phyloP scores from a whole-genome alignment of 1,140 invertebrate species.

The Drosophila truncata region DNA sequence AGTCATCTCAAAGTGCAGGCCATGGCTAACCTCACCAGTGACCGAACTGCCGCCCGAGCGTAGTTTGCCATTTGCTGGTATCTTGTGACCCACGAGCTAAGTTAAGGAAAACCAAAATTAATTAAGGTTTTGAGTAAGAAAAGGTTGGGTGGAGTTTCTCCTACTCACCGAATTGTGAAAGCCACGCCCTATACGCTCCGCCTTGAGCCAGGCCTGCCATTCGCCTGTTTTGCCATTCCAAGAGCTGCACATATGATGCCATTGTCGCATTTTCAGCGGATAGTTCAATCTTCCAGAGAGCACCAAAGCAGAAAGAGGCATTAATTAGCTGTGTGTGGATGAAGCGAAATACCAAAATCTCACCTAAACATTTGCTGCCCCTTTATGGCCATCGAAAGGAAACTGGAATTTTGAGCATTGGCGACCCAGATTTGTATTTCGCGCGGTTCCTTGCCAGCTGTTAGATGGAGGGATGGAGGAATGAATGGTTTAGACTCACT shows the following conservation, averaged over 20 bases:
- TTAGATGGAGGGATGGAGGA: slow-evolving; percentile 26
- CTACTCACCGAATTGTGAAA: slow-evolving; percentile 92
- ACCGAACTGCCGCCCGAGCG: slow-evolving; percentile 89
- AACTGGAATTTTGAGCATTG: slow-evolving; percentile 91
- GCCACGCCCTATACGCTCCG: slow-evolving; percentile 92
- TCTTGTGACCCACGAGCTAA: slow-evolving; percentile 91
- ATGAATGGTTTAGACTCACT: slow-evolving; percentile 45
- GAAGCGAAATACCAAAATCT: not conserved
- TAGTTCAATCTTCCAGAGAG: slow-evolving; percentile 90
- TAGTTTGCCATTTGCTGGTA: slow-evolving; percentile 91
- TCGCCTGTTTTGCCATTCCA: slow-evolving; percentile 94
- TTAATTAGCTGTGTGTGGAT: slow-evolving; percentile 11
- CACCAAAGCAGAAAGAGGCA: not conserved
- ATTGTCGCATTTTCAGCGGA: slow-evolving; percentile 91
- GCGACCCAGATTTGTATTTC: slow-evolving; percentile 92
- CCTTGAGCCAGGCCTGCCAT: slow-evolving; percentile 95
- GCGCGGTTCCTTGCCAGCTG: slow-evolving; percentile 90
- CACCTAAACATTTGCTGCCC: slow-evolving; percentile 91
- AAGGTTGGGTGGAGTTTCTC: not conserved
- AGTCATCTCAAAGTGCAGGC: slow-evolving; percentile 91
- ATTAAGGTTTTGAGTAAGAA: slow-evolving; percentile 16
- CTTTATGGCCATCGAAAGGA: slow-evolving; percentile 91
- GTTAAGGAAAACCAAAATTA: slow-evolving; percentile 20
- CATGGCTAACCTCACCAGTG: slow-evolving; percentile 89
- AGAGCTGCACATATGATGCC: slow-evolving; percentile 94